These are phyloP conservation scores for Labrus mixtus DNA, from an alignment of 2,113 vertebrate species.

Conservation along the genomic window DNA sequence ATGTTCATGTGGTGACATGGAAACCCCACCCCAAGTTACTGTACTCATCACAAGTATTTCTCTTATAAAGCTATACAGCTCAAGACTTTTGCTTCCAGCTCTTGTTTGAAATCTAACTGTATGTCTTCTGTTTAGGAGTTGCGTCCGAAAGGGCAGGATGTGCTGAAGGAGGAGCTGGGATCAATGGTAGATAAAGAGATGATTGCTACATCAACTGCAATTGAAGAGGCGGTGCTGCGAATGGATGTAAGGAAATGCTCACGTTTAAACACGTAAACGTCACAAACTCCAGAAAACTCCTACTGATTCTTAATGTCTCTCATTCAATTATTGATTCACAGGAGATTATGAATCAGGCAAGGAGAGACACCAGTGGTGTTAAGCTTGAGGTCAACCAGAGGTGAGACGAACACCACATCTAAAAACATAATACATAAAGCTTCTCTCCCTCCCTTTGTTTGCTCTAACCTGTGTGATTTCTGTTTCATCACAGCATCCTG, in stretches of 20 bases:
- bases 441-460: background rate
- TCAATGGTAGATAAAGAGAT: constrained; percentile 96
- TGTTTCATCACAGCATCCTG: constrained; percentile 86
- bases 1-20: too few species aligned
- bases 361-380: constrained; percentile 88
- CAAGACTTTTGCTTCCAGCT: background rate
- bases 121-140: constrained; percentile 83
- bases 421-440: fast-evolving
- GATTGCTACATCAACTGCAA: constrained; percentile 88
- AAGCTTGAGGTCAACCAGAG: constrained; percentile 96
- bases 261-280: fast-evolving
- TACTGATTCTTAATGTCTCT: background rate
- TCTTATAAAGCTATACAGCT: too few species aligned
- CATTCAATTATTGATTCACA: constrained; percentile 55
- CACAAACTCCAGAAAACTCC: background rate
- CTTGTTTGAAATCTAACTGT: background rate
- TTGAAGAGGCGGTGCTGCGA: constrained; percentile 88
- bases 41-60: too few species aligned
- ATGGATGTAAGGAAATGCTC: constrained; percentile 87
- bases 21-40: too few species aligned
- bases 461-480: background rate
- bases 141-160: constrained; percentile 87
- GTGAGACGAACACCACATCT: constrained; percentile 71
- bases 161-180: constrained; percentile 92
- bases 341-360: constrained; percentile 94